Base-by-base conservation (phyloP, 2,113 vertebrate species). In the Gopherus evgoodei region DNA sequence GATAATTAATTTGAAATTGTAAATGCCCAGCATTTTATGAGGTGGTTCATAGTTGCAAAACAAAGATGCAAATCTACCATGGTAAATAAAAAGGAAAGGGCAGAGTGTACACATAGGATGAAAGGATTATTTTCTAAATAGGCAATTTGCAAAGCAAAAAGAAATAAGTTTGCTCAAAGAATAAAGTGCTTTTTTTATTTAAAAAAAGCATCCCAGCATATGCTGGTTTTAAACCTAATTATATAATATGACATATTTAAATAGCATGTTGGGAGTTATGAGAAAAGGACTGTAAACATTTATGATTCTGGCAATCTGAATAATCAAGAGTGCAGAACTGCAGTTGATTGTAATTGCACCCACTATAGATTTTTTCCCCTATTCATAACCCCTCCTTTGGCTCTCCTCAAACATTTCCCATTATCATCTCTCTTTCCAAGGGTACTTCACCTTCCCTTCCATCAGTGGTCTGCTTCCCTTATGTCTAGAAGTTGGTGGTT, bases 311-410 rank as follows among this genome's bases (percentile, higher is more conserved):
- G 25, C 38, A 93, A 83, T 27, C 9, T 1, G 3, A 57, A 2
- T 87, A 86, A 91, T 31, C 27, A 22, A 87, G 10, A 90, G 54
- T 80, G 5, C 38, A 84, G 90, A 93, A 85, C 38, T 81, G 31
- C 9, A 24, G 21, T 35, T 79, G 11, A 59, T 13, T 90, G 24
- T 65, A 86, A 83, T 54, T 84, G 83, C 25, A 87, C 9, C 25
- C 75, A 3, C 2, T 38, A 72, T 17, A 8, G 4, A 50, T 14
- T 50, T 24, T 62, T 2, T 19, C 83, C 52, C 52, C 80, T 87
- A 22, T 25, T 6, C 31, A 59, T 59, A 8, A 42, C 5, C 42
- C 5, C 1, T 90, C 25, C 13, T 1, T 54, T 4, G 21, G 53
- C 35, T 8, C 29, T 59, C 83, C 19, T 22, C 59, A 62, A 5